These are phyloP conservation scores for Oncorhynchus kisutch DNA, from an alignment of 2,113 vertebrate genomes.

Conservation along the genomic window DNA sequence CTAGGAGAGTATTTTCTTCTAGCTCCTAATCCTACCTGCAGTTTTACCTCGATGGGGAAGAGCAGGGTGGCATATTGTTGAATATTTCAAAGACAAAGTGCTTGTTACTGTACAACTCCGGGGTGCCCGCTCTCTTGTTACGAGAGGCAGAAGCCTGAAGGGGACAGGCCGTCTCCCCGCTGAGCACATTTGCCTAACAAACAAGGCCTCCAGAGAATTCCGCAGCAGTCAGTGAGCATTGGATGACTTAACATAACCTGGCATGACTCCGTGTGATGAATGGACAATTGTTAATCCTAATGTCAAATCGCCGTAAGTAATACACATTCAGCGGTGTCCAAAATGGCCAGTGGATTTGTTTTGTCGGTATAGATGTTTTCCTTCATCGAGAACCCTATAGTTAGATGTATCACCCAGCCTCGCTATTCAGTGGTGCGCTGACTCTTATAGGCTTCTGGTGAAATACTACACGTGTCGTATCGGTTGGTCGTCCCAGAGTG, in stretches of 20 bases:
- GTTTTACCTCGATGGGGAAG: constrained; percentile 41
- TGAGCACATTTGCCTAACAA: constrained; percentile 20
- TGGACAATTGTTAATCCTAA: constrained; percentile 20
- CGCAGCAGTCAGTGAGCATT: constrained; percentile 3
- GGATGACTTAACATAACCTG: constrained; percentile 12
- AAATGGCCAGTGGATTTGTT: background rate
- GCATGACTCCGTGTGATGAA: constrained; percentile 14
- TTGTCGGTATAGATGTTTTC: background rate
- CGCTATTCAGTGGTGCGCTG: no score
- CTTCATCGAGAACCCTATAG: background rate
- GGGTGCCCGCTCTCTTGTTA: constrained; percentile 36
- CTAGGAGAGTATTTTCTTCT: constrained; percentile 26
- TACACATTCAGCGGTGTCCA: background rate
- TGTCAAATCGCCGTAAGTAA: constrained; percentile 17
- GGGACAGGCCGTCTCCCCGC: constrained; percentile 22
- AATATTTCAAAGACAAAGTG: constrained; percentile 61
- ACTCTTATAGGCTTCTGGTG: constrained; percentile 7
- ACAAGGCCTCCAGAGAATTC: constrained; percentile 13
- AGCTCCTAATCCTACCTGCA: constrained; percentile 30
- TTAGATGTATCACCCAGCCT: background rate
- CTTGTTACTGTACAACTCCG: constrained; percentile 46
- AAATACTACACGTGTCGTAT: constrained; percentile 44
- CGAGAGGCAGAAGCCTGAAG: constrained; percentile 23
- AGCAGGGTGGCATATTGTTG: constrained; percentile 49
- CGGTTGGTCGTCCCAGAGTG: constrained; percentile 32